Conservation (phyloP, 2,113 vertebrate genomes). For the Macrotis lagotis region DNA sequence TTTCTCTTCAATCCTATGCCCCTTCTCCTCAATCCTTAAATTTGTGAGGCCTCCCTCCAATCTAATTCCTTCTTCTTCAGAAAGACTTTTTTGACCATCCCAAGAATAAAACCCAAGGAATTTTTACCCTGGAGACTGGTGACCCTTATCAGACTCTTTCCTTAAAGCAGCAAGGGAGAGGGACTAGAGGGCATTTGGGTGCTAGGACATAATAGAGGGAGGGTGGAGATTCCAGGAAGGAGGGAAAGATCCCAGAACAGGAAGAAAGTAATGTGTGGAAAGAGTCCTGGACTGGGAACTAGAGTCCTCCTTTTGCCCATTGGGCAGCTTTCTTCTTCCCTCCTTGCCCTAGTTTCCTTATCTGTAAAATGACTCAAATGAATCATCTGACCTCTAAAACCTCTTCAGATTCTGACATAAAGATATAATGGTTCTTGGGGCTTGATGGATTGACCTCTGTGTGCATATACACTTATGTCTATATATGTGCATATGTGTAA, state of each 20-base stretch:
- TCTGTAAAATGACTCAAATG: background rate
- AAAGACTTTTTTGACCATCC: background rate
- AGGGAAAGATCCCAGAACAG: background rate
- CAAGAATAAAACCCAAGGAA: background rate
- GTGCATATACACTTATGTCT: background rate
- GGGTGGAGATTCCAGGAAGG: background rate
- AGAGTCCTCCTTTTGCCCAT: background rate
- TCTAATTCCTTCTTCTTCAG: background rate
- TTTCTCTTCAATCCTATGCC: background rate
- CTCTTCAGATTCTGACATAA: background rate
- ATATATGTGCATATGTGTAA: background rate
- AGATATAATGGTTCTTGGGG: background rate
- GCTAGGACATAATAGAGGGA: background rate
- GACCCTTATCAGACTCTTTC: background rate
- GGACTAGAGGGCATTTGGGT: background rate
- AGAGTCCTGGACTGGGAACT: background rate
- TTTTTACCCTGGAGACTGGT: background rate
- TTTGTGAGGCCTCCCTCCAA: background rate
- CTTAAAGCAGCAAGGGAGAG: background rate
- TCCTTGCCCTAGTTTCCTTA: background rate
- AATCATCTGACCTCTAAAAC: background rate
- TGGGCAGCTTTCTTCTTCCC: background rate
- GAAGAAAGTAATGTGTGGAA: background rate
- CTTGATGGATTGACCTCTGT: background rate
- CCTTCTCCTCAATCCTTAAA: background rate